Conservation (phyloP, 2,797 vertebrate genomes). For the Sebastiscus tertius region DNA sequence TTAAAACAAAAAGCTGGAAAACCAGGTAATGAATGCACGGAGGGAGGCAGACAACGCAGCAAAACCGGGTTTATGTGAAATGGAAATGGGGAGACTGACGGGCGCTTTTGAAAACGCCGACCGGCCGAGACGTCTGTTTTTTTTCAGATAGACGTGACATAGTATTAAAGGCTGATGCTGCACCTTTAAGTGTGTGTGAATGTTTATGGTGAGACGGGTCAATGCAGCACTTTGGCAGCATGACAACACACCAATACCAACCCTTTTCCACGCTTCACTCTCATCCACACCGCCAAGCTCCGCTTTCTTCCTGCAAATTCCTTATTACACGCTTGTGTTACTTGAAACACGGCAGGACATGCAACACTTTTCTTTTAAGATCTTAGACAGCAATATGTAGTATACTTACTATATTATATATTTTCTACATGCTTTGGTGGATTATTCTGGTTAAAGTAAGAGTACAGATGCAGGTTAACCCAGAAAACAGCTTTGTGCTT, state of each 20-base stretch:
- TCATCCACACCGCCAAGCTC: not conserved
- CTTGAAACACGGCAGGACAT: not conserved
- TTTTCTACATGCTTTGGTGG: not conserved
- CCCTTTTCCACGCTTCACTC: slow-evolving; percentile 12
- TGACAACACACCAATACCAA: slow-evolving; percentile 26
- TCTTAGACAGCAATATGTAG: not conserved
- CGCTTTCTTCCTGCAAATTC: slow-evolving; percentile 11
- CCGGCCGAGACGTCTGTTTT: slow-evolving; percentile 1
- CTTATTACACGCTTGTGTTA: slow-evolving; percentile 1
- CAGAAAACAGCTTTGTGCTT: slow-evolving; percentile 2
- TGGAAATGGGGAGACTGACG: slow-evolving; percentile 56
- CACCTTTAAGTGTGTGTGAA: slow-evolving; percentile 21
- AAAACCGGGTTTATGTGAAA: slow-evolving; percentile 57
- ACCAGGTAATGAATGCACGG: slow-evolving; percentile 56
- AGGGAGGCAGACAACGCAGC: slow-evolving; percentile 42
- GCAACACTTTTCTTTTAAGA: not conserved
- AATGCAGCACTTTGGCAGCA: not conserved
- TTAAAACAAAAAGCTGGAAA: slow-evolving; percentile 63
- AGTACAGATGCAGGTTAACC: not conserved
- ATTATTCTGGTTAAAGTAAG: not conserved
- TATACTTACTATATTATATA: not conserved
- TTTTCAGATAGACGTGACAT: slow-evolving; percentile 11
- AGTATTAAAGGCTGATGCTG: slow-evolving; percentile 5
- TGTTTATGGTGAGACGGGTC: slow-evolving; percentile 8
- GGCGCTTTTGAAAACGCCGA: slow-evolving; percentile 35